Conservation (phyloP, 2,113 vertebrate genomes). For the Theristicus caerulescens region DNA sequence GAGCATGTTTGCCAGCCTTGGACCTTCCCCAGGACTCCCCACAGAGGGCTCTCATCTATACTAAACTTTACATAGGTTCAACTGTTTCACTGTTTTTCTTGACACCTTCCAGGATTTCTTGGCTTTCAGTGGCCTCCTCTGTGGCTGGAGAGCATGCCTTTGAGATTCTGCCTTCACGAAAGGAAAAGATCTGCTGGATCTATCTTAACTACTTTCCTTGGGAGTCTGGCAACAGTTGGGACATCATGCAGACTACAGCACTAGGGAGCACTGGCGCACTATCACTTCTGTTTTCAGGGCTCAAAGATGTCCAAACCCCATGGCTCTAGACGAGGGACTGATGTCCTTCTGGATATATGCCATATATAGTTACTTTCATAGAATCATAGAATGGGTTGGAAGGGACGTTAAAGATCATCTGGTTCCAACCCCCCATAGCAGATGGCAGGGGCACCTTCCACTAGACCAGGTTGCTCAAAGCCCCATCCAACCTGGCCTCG, state of each 20-base stretch:
- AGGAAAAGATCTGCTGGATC: not conserved
- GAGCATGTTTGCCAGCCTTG: not conserved
- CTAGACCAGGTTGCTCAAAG: too few species aligned
- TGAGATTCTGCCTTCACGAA: not conserved
- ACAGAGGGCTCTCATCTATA: accelerated
- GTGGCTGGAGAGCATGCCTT: accelerated
- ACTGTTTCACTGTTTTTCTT: not conserved
- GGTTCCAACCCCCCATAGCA: too few species aligned
- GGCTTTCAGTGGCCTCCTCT: not conserved
- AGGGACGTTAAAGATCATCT: too few species aligned
- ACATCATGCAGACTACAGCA: not conserved
- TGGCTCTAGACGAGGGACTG: accelerated
- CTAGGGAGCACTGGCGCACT: not conserved
- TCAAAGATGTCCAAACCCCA: not conserved
- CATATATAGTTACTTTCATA: accelerated
- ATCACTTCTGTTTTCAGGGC: not conserved
- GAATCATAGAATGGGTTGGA: too few species aligned
- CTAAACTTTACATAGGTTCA: not conserved
- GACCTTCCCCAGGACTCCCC: not conserved
- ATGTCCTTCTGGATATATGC: not conserved
- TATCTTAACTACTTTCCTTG: not conserved
- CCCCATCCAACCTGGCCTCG: too few species aligned
- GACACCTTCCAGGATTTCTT: not conserved
- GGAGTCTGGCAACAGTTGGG: not conserved
- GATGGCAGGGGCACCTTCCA: too few species aligned